Percentiles rank a stretch among this genome's conserved stretches.
These are phyloP conservation scores for Drosophila equinoxialis DNA, from an alignment of 1,140 invertebrate species.

Conservation along the genomic window DNA sequence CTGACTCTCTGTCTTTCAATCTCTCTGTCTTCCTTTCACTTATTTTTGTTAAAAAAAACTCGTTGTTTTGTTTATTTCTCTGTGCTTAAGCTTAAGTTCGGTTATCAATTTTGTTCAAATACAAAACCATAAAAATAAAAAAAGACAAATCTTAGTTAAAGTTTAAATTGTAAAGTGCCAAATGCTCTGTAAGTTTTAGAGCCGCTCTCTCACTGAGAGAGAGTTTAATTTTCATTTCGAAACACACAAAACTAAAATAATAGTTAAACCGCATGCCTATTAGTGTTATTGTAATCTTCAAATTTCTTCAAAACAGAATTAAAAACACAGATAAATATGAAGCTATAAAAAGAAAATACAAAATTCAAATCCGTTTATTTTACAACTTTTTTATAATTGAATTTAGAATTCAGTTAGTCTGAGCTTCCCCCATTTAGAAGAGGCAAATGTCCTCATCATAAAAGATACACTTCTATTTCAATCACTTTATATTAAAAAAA, in stretches of 20 bases:
- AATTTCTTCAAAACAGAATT: background rate
- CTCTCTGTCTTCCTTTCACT: conserved; percentile 19
- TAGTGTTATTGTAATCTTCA: conserved; percentile 5
- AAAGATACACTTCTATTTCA: too few relatives aligned
- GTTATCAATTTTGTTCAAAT: background rate
- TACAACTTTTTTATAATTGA: too few relatives aligned
- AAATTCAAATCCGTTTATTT: too few relatives aligned
- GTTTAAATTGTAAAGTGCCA: background rate
- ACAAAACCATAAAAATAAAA: background rate
- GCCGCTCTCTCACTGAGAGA: background rate
- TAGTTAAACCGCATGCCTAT: conserved; percentile 15
- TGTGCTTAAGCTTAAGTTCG: conserved; percentile 3
- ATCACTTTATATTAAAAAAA: too few relatives aligned
- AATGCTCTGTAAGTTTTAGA: background rate
- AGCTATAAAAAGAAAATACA: too few relatives aligned
- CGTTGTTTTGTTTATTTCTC: conserved; percentile 31
- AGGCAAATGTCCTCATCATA: too few relatives aligned
- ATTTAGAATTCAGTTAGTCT: too few relatives aligned
- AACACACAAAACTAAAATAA: background rate
- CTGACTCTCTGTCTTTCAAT: conserved; percentile 17
- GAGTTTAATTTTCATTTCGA: background rate
- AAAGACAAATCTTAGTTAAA: conserved; percentile 2
- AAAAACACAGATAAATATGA: conserved; percentile 7
- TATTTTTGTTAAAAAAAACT: conserved; percentile 33
- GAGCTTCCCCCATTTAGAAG: too few relatives aligned